A percentile compares a stretch with the other conserved stretches of the same genome.
Conservation (phyloP, 1,140 invertebrate genomes). For the Habropoda laboriosa region DNA sequence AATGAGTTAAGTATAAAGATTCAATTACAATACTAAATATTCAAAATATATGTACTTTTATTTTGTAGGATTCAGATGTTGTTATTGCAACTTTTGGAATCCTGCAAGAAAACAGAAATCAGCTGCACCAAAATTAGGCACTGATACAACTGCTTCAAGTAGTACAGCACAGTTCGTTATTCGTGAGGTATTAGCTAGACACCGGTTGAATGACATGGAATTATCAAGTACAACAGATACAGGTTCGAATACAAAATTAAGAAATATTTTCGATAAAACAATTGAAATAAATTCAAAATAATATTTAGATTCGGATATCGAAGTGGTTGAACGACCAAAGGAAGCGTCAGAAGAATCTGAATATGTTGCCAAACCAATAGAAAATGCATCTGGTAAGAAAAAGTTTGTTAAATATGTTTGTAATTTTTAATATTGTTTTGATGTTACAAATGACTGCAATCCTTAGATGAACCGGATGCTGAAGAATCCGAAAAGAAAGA, state of each 20-base stretch:
- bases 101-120: conserved; percentile 91
- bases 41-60: conserved; percentile 18
- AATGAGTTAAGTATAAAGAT: conserved; percentile 10
- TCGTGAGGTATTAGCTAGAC: no score
- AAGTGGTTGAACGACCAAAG: conserved; percentile 72
- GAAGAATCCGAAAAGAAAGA: conserved; percentile 30
- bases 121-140: conserved; percentile 85
- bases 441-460: neutral
- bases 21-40: neutral
- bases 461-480: conserved; percentile 9
- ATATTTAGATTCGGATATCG: conserved; percentile 75
- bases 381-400: conserved; percentile 38
- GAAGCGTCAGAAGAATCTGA: conserved; percentile 52
- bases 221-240: conserved; percentile 58
- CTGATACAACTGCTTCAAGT: neutral
- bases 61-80: conserved; percentile 89
- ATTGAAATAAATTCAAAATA: neutral
- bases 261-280: neutral
- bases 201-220: no score
- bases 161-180: no score
- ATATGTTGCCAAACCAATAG: conserved; percentile 35
- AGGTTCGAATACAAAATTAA: conserved; percentile 48
- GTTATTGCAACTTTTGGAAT: conserved; percentile 93
- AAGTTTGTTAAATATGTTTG: neutral
- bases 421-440: conserved; percentile 5